Percentiles rank a stretch among this genome's conserved stretches.
Evolutionary conservation across 2,797 vertebrate species (phyloP).

Genomic region (Glyptemys insculpta): DNA sequence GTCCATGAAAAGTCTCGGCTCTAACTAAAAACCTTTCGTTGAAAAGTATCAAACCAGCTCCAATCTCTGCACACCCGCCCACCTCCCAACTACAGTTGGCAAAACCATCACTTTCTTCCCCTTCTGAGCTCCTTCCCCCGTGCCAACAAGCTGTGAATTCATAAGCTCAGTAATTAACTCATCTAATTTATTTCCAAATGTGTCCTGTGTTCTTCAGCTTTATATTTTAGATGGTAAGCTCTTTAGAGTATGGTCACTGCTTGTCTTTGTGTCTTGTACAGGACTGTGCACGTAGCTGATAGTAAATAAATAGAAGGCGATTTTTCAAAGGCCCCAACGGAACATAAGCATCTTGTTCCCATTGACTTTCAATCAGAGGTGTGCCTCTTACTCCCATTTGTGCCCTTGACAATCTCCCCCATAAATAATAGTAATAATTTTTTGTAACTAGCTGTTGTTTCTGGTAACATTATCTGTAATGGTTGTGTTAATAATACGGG

Average conservation of each 20-base stretch:
- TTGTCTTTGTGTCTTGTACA: background rate
- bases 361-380: background rate
- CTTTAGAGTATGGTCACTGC: background rate
- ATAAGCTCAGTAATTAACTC: background rate
- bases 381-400: background rate
- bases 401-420: background rate
- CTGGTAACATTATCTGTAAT: background rate
- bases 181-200: fast-evolving
- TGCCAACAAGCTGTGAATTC: background rate
- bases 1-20: too few relatives aligned
- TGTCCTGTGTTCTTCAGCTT: background rate
- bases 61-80: too few relatives aligned
- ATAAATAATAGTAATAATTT: fast-evolving
- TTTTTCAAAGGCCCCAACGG: background rate
- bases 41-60: too few relatives aligned
- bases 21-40: too few relatives aligned
- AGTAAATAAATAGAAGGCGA: background rate
- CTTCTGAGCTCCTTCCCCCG: background rate
- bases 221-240: background rate
- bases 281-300: fast-evolving
- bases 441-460: background rate
- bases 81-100: too few relatives aligned
- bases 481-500: background rate
- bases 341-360: background rate
- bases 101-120: background rate